Percentiles rank a stretch among this genome's conserved stretches.
Evolutionary conservation across 2,888 invertebrate genomes (phyloP).

Genomic region (Litoditis marina): DNA sequence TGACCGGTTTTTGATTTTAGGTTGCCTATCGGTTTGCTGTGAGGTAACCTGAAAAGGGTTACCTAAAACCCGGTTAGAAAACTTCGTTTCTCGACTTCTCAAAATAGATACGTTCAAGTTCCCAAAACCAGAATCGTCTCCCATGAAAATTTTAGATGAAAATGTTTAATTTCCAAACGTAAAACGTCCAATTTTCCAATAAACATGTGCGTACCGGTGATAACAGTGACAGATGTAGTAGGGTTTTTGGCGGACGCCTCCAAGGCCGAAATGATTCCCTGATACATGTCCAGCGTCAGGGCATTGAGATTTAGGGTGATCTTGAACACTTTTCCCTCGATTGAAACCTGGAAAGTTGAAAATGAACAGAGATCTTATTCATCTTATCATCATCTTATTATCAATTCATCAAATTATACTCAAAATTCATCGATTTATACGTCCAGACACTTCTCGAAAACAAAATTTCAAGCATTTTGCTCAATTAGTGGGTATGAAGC

Average conservation of each 20-base stretch:
- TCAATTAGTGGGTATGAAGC: too few relatives aligned
- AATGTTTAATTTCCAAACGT: neutral
- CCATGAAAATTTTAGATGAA: too few relatives aligned
- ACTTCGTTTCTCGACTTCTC: neutral
- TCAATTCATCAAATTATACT: too few relatives aligned
- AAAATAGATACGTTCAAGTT: neutral
- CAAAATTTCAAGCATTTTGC: too few relatives aligned
- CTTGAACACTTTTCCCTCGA: constrained; percentile 52
- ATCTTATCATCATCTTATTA: too few relatives aligned
- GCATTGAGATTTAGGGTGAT: constrained; percentile 58
- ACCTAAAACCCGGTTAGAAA: neutral
- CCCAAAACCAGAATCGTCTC: neutral
- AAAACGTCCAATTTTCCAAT: neutral
- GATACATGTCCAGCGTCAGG: constrained; percentile 57
- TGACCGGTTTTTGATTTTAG: too few relatives aligned
- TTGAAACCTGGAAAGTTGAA: constrained; percentile 24
- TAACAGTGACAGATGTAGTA: constrained; percentile 70
- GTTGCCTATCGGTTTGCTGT: too few relatives aligned
- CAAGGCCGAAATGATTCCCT: constrained; percentile 37
- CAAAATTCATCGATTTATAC: too few relatives aligned
- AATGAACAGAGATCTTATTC: too few relatives aligned
- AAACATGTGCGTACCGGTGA: constrained; percentile 69
- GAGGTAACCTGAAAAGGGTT: too few relatives aligned
- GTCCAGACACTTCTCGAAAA: neutral
- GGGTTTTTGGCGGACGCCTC: constrained; percentile 67